Conservation (phyloP, 2,113 vertebrate genomes). For the Murina feae region DNA sequence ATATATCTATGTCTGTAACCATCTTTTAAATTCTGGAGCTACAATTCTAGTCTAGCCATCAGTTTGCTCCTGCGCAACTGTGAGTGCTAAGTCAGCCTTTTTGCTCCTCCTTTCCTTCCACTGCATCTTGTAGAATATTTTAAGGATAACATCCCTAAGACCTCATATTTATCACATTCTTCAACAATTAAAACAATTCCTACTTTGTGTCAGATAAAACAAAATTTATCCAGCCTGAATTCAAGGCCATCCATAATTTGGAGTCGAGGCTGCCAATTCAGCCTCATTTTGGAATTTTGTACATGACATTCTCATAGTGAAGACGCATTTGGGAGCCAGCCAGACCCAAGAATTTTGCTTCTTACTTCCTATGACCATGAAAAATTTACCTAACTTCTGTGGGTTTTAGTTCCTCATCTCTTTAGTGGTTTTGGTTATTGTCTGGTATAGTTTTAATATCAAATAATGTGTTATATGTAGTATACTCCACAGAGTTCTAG, state of each 20-base stretch:
- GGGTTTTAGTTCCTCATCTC: background rate
- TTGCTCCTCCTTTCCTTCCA: background rate
- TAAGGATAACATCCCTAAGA: background rate
- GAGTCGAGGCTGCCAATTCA: background rate
- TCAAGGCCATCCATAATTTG: conserved; percentile 31
- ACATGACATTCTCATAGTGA: conserved; percentile 18
- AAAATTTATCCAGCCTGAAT: conserved; percentile 39
- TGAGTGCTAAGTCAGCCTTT: background rate
- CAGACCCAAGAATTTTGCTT: background rate
- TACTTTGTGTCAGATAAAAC: background rate
- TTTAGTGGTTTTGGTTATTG: background rate
- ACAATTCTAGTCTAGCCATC: background rate
- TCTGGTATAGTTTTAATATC: background rate
- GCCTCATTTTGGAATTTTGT: conserved; percentile 6
- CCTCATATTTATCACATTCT: conserved; percentile 3
- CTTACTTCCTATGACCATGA: background rate
- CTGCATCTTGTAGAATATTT: background rate
- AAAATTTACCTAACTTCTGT: background rate
- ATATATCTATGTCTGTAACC: background rate
- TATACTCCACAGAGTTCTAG: background rate
- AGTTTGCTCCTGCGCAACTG: background rate
- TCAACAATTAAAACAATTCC: conserved; percentile 35
- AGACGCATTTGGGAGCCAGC: background rate
- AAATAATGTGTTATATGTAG: background rate
- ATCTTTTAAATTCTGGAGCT: background rate